Evolutionary conservation across 2,797 vertebrate species (phyloP).

Genomic region (Molossus molossus): DNA sequence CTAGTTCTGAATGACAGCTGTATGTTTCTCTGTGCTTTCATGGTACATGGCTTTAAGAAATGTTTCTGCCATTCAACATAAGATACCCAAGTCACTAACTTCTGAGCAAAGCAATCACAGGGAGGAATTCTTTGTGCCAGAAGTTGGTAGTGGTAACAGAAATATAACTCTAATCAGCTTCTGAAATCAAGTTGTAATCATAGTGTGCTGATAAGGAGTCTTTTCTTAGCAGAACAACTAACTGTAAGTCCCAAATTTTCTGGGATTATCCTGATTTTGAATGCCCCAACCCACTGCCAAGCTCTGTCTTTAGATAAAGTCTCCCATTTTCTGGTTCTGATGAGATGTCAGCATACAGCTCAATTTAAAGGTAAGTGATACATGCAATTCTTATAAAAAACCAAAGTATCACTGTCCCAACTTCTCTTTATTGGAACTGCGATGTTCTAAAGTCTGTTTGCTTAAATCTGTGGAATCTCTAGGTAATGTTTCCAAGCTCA

Average conservation of each 20-base stretch:
- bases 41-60: constrained; percentile 19
- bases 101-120: not conserved
- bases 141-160: constrained; percentile 38
- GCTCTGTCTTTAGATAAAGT: constrained; percentile 24
- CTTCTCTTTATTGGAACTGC: constrained; percentile 51
- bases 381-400: not conserved
- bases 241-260: not conserved
- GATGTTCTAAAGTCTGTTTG: constrained; percentile 24
- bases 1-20: constrained; percentile 28
- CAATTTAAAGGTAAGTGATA: constrained; percentile 49
- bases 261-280: constrained; percentile 39
- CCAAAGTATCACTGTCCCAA: constrained; percentile 25
- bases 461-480: constrained; percentile 38
- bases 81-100: constrained; percentile 54
- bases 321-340: not conserved
- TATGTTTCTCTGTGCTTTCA: constrained; percentile 13
- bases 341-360: not conserved
- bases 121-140: constrained; percentile 57
- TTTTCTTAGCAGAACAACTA: constrained; percentile 61
- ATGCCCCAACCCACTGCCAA: not conserved
- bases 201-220: not conserved
- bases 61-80: constrained; percentile 42
- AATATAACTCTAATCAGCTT: constrained; percentile 26
- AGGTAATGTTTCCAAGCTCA: constrained; percentile 42
- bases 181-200: constrained; percentile 45